These are phyloP conservation scores for Dicerorhinus sumatrensis DNA, from an alignment of 2,113 vertebrate species.

Conservation along the genomic window DNA sequence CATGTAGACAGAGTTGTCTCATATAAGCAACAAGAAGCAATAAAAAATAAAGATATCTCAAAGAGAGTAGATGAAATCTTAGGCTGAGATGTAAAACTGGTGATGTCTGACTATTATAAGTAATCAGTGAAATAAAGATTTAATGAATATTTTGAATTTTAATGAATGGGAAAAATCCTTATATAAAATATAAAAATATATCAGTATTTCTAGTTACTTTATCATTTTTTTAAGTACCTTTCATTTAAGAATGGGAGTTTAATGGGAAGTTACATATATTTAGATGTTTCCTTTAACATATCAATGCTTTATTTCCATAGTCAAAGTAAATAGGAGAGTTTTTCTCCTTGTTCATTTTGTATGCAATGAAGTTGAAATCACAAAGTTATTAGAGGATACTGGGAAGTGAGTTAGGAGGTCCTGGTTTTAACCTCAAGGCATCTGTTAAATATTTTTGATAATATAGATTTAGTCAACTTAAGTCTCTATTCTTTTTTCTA, in stretches of 20 bases:
- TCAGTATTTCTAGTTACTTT: not conserved
- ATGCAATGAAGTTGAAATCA: not conserved
- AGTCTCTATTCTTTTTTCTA: not conserved
- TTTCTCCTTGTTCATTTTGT: not conserved
- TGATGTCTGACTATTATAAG: not conserved
- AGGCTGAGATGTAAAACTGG: not conserved
- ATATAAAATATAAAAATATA: not conserved
- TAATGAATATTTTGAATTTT: not conserved
- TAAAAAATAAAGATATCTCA: not conserved
- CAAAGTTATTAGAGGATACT: not conserved
- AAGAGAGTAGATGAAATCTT: not conserved
- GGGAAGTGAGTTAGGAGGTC: not conserved
- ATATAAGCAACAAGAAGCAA: not conserved
- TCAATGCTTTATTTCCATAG: not conserved
- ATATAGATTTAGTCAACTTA: not conserved
- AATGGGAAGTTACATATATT: not conserved
- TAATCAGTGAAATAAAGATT: not conserved
- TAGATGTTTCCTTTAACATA: not conserved
- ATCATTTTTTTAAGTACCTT: not conserved
- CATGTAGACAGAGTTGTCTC: not conserved
- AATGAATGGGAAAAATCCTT: not conserved
- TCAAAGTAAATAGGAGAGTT: not conserved
- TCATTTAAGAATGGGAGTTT: not conserved
- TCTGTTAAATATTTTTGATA: not conserved
- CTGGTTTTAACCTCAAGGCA: not conserved